Percentiles rank a stretch among this genome's conserved stretches.
These are phyloP conservation scores for Drosophila fulvimacula DNA, from an alignment of 2,888 invertebrate species.

Conservation along the genomic window DNA sequence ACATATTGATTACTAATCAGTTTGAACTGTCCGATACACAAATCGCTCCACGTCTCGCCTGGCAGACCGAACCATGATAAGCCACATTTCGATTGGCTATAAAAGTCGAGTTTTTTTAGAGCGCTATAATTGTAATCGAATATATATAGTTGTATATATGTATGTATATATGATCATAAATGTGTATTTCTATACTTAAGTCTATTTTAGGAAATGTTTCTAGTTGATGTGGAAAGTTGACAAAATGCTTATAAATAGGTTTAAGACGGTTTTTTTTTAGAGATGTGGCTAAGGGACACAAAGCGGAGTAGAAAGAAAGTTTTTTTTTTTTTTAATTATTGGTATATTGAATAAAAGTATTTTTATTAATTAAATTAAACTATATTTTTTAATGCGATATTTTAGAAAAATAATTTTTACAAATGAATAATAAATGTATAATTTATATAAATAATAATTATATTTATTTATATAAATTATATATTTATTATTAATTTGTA, in stretches of 20 bases:
- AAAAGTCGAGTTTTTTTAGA: conserved; percentile 7
- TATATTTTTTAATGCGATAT: too few relatives aligned
- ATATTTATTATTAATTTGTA: too few relatives aligned
- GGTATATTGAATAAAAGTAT: too few relatives aligned
- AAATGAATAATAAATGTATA: too few relatives aligned
- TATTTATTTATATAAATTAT: too few relatives aligned
- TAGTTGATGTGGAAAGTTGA: neutral
- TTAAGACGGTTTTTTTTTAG: neutral
- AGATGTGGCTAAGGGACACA: too few relatives aligned
- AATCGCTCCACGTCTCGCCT: conserved; percentile 4
- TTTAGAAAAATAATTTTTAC: too few relatives aligned
- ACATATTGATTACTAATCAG: conserved; percentile 38
- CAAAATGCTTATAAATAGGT: neutral
- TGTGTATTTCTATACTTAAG: neutral
- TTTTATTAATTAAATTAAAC: neutral
- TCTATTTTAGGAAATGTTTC: neutral
- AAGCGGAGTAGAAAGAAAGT: neutral
- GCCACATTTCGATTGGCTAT: conserved; percentile 12
- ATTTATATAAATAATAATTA: too few relatives aligned
- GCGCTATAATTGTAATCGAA: neutral
- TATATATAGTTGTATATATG: neutral
- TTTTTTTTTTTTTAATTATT: neutral
- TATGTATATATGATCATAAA: neutral
- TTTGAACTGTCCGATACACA: conserved; percentile 14
- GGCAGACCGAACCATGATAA: conserved; percentile 12